These are phyloP conservation scores for Drosophila meridionalis DNA, from an alignment of 2,888 invertebrate species.

Conservation along the genomic window DNA sequence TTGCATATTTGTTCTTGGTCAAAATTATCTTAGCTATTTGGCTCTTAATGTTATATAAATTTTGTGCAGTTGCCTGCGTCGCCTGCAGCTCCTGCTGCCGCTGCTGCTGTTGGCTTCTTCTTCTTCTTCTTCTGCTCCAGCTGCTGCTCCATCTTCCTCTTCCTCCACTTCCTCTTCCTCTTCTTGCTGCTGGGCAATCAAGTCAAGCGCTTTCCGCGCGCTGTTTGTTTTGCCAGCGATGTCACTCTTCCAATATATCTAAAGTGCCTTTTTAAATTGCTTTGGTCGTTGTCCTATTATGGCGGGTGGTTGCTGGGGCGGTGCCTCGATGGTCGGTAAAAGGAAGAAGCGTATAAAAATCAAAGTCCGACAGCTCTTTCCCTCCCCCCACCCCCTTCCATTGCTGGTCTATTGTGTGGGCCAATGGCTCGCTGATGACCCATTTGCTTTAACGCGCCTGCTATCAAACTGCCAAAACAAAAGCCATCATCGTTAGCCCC, in stretches of 20 bases:
- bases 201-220: slow-evolving; percentile 17
- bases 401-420: slow-evolving; percentile 57
- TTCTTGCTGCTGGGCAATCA: slow-evolving; percentile 36
- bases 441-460: slow-evolving; percentile 78
- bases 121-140: neutral
- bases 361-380: slow-evolving; percentile 39
- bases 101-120: neutral
- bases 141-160: neutral
- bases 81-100: neutral
- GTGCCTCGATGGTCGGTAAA: slow-evolving; percentile 6
- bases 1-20: slow-evolving; percentile 2
- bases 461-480: slow-evolving; percentile 81
- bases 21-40: slow-evolving; percentile 24
- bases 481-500: slow-evolving; percentile 78
- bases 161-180: neutral
- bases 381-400: neutral
- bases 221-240: slow-evolving; percentile 35
- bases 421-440: slow-evolving; percentile 77
- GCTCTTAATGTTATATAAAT: slow-evolving; percentile 30
- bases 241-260: slow-evolving; percentile 59
- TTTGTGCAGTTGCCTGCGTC: slow-evolving; percentile 13
- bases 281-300: slow-evolving; percentile 58
- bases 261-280: slow-evolving; percentile 67
- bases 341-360: slow-evolving; percentile 70
- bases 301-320: slow-evolving; percentile 9